Base-by-base conservation (phyloP, 2,888 invertebrate genomes). In the Microctonus brassicae region DNA sequence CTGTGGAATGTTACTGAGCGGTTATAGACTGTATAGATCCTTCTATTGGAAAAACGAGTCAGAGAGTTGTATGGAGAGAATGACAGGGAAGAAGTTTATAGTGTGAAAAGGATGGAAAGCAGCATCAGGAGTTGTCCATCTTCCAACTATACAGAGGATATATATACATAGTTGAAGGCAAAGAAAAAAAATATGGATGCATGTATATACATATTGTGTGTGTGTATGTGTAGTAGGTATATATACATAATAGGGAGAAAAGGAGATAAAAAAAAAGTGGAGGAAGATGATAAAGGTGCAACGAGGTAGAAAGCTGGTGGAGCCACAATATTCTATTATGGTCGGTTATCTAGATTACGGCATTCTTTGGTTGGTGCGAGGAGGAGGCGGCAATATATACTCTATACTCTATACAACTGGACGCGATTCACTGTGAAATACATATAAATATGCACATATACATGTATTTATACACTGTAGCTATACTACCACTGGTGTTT, bases 311-410 rank as follows among this genome's bases (percentile, higher is more conserved):
- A 84, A 84, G 82, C 83, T 79, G 78, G 78, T 33, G 64, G 66
- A 55, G 39, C 57, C 70, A 79, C 80, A 79, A 81, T 85, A 85
- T 85, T 85, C 86, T 84, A 85, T 86, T 86, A 86, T 85, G 82
- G 82, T 77, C 80, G 83, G 83, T 84, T 86, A 86, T 86, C 86
- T 85, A 85, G 86, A 86, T 86, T 84, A 86, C 83, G 83, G 86
- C 85, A 85, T 86, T 86, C 85, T 84, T 79, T 80, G 79, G 82
- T 62, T 26, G 69, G 47, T 47, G 47, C 47, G 9, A 20, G 33
- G 33, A 34, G 33, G 34, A 58, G 58, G 58, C 17, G 29, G 7
- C 7, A 7, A 29, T 17, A 47, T 47, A 2, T 17, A 47, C 47
- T 39, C 39, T 47, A 47, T 47, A 47, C 47, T 47, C 47, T 47